Percentiles rank a stretch among this genome's conserved stretches.
phyloP scores from a whole-genome alignment of 1,140 invertebrate genomes.

The Zaprionus ghesquierei region DNA sequence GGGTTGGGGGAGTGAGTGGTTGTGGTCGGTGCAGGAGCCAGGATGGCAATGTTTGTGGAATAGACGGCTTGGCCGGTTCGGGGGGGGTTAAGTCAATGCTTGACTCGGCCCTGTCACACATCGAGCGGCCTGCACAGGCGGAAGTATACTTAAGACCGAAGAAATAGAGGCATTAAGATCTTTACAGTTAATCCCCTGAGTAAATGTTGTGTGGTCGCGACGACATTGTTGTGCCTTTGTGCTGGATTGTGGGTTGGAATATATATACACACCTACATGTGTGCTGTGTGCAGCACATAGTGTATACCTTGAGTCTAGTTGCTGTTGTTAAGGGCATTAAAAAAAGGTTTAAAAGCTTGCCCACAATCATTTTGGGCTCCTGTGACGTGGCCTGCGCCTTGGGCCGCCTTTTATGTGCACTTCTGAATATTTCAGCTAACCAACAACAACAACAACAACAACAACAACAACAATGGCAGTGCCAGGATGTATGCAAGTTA shows the following conservation, averaged over 20 bases:
- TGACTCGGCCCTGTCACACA: conserved; percentile 70
- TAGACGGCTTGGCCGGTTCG: neutral
- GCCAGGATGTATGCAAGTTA: conserved; percentile 57
- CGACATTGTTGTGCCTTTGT: conserved; percentile 42
- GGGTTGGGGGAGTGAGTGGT: neutral
- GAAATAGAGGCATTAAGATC: conserved; percentile 82
- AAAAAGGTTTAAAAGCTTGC: conserved; percentile 73
- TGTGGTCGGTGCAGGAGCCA: conserved; percentile 18
- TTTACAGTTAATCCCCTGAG: conserved; percentile 81
- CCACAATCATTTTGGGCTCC: conserved; percentile 29
- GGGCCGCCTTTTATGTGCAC: conserved; percentile 37
- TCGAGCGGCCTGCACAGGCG: conserved; percentile 40
- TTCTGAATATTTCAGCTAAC: conserved; percentile 64
- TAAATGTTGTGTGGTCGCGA: conserved; percentile 71
- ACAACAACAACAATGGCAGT: conserved; percentile 1
- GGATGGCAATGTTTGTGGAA: conserved; percentile 25
- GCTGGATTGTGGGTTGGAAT: conserved; percentile 8
- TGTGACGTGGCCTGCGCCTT: conserved; percentile 17
- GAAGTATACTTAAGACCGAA: conserved; percentile 81
- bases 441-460: conserved; percentile 21
- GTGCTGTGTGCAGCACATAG: neutral
- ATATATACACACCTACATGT: conserved; percentile 7
- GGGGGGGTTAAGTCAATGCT: conserved; percentile 38
- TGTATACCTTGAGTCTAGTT: conserved; percentile 61
- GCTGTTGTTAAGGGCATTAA: conserved; percentile 59